Evolutionary conservation across 2,888 invertebrate genomes (phyloP).

Genomic region (Tetrapedia diversipes): DNA sequence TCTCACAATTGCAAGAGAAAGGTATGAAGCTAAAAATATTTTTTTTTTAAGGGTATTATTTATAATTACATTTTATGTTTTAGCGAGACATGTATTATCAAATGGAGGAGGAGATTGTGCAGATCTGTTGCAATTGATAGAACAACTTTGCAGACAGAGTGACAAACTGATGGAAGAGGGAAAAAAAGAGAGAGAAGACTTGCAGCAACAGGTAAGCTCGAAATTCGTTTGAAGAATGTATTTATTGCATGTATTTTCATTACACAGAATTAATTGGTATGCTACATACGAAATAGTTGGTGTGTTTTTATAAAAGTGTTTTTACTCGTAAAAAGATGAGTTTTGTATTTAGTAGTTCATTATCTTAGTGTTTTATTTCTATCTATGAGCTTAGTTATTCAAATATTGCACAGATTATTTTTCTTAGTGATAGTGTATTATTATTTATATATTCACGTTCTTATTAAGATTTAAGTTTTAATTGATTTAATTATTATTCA

Average conservation of each 20-base stretch:
- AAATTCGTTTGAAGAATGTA: slow-evolving; percentile 21
- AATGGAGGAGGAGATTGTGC: slow-evolving; percentile 82
- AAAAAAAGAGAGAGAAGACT: slow-evolving; percentile 88
- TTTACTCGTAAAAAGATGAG: too few species aligned
- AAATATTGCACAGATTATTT: slow-evolving; percentile 33
- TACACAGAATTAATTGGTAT: slow-evolving; percentile 66
- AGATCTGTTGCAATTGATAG: slow-evolving; percentile 85
- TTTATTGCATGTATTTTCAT: slow-evolving; percentile 63
- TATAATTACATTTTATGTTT: slow-evolving; percentile 36
- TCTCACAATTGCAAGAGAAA: slow-evolving; percentile 79
- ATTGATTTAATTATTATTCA: background rate
- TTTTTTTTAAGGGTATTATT: background rate
- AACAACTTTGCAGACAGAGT: slow-evolving; percentile 86
- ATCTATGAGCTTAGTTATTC: slow-evolving; percentile 47
- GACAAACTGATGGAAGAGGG: slow-evolving; percentile 87
- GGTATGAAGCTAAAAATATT: slow-evolving; percentile 69
- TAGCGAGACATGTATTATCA: slow-evolving; percentile 82
- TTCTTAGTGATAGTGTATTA: slow-evolving; percentile 10
- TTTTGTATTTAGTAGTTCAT: slow-evolving; percentile 53
- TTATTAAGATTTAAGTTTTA: background rate
- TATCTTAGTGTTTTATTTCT: slow-evolving; percentile 48
- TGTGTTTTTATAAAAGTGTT: too few species aligned
- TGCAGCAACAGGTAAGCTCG: slow-evolving; percentile 88
- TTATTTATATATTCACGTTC: slow-evolving; percentile 6
- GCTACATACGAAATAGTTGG: slow-evolving; percentile 62